These are phyloP conservation scores for Hirtodrosophila cameraria DNA, from an alignment of 2,888 invertebrate species.

Conservation along the genomic window DNA sequence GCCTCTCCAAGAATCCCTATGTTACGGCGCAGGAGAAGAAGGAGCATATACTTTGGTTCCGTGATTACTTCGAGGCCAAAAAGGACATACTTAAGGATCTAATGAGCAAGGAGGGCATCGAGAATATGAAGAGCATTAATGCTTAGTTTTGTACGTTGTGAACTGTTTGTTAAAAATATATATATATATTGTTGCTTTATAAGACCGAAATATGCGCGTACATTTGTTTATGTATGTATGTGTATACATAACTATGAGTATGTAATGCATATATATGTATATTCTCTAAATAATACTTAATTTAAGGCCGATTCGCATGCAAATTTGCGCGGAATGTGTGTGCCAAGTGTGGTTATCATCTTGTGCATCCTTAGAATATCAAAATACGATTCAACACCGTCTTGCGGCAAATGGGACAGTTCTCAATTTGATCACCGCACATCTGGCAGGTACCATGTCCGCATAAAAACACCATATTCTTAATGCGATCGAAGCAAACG, in stretches of 20 bases:
- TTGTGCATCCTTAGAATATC: conserved; percentile 87
- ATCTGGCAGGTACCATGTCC: conserved; percentile 99
- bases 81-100: conserved; percentile 87
- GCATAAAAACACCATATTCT: conserved; percentile 99
- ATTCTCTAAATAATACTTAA: conserved; percentile 59
- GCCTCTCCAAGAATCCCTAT: conserved; percentile 97
- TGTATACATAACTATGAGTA: conserved; percentile 33
- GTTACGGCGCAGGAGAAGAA: conserved; percentile 94
- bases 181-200: conserved; percentile 57
- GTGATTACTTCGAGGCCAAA: conserved; percentile 93
- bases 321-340: conserved; percentile 67
- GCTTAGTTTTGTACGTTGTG: conserved; percentile 41
- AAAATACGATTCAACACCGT: conserved; percentile 97
- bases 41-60: conserved; percentile 96
- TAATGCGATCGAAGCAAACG: conserved; percentile 97
- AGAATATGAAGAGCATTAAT: conserved; percentile 46
- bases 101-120: conserved; percentile 62
- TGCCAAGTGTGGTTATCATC: conserved; percentile 25
- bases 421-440: conserved; percentile 98
- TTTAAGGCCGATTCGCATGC: conserved; percentile 50
- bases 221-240: conserved; percentile 24
- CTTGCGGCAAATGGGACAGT: conserved; percentile 98
- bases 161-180: conserved; percentile 71
- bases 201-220: conserved; percentile 49
- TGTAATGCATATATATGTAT: conserved; percentile 14